These are phyloP conservation scores for Stenotaenia linearis DNA, from an alignment of 2,888 invertebrate species.

Conservation along the genomic window DNA sequence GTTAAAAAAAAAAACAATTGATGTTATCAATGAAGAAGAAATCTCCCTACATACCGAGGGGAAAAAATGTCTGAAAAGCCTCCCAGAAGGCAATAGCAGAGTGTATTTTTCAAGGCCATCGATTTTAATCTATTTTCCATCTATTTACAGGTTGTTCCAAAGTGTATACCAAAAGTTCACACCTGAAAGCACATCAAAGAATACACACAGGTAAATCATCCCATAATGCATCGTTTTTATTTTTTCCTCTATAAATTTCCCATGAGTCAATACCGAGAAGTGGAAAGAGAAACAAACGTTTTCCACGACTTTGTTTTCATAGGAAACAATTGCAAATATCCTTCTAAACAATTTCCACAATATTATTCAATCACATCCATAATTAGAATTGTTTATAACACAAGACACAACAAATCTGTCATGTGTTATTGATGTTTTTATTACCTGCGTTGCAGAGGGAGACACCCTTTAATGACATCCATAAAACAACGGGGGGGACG, in stretches of 20 bases:
- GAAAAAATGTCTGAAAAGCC: background rate
- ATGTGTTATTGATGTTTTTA: constrained; percentile 21
- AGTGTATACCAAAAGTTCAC: constrained; percentile 96
- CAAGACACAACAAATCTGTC: background rate
- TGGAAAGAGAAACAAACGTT: background rate
- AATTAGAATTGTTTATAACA: constrained; percentile 15
- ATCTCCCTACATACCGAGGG: background rate
- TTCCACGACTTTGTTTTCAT: background rate
- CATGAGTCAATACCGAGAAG: background rate
- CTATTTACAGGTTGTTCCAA: constrained; percentile 80
- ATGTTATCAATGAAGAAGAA: constrained; percentile 16
- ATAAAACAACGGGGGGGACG: constrained; percentile 12
- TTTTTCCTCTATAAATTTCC: background rate
- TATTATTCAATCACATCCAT: constrained; percentile 10
- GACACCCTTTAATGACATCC: constrained; percentile 21
- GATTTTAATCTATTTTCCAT: constrained; percentile 35
- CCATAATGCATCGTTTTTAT: background rate
- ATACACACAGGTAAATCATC: constrained; percentile 83
- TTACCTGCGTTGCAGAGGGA: background rate
- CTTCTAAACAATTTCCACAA: background rate
- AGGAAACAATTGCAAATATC: too few relatives aligned
- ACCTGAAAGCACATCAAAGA: constrained; percentile 93
- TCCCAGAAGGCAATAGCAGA: background rate
- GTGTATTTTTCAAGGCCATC: background rate
- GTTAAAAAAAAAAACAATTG: background rate